phyloP scores from a whole-genome alignment of 35 echinoderm and acorn worm genomes.

The Acanthaster planci region DNA sequence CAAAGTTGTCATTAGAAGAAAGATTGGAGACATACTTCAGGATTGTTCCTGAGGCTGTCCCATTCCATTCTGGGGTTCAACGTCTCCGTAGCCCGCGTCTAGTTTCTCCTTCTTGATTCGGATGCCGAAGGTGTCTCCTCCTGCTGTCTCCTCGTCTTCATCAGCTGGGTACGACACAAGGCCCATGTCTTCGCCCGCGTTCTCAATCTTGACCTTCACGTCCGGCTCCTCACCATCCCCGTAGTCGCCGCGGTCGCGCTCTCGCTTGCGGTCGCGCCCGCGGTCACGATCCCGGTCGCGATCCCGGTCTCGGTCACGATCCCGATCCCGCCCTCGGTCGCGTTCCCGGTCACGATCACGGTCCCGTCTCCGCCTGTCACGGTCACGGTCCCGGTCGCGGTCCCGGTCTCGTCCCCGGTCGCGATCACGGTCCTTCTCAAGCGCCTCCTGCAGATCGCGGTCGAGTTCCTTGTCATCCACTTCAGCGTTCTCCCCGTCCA shows the following conservation, averaged over 20 bases:
- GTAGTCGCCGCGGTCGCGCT: conserved; percentile 19
- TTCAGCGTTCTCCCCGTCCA: not conserved
- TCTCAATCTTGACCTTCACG: conserved; percentile 24
- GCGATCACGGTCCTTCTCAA: not conserved
- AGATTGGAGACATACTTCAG: too few species aligned
- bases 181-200: conserved; percentile 5
- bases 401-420: conserved; percentile 11
- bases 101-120: conserved; percentile 29
- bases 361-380: conserved; percentile 1
- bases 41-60: not conserved
- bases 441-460: not conserved
- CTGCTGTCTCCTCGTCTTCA: not conserved
- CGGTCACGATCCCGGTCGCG: conserved; percentile 25
- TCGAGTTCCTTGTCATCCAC: not conserved
- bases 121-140: not conserved
- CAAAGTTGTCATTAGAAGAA: too few species aligned
- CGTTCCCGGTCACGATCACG: conserved; percentile 28
- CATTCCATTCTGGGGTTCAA: not conserved
- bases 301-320: conserved; percentile 30
- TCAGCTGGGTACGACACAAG: not conserved
- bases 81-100: not conserved
- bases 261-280: conserved; percentile 1
- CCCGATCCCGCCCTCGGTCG: not conserved
- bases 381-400: not conserved
- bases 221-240: conserved; percentile 8